A percentile compares a stretch with the other conserved stretches of the same genome.
Evolutionary conservation across 2,797 vertebrate genomes (phyloP).

Genomic region (Kryptopterus vitreolus): DNA sequence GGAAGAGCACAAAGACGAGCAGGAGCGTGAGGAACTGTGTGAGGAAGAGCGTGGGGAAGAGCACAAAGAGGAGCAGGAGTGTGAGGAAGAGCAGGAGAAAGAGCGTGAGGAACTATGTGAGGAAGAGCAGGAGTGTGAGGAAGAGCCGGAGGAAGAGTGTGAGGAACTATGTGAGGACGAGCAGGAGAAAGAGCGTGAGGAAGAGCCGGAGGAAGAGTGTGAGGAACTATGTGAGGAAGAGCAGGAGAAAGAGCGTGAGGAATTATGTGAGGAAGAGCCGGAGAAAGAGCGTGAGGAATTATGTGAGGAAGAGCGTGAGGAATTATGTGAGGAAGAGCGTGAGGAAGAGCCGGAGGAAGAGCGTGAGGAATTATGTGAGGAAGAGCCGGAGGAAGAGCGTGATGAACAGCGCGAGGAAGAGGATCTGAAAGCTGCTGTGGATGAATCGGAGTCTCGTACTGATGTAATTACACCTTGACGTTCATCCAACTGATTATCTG

Average conservation of each 20-base stretch:
- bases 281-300: neutral
- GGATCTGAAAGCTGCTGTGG: neutral
- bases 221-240: too few species aligned
- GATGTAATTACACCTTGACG: neutral
- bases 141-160: too few species aligned
- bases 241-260: slow-evolving; percentile 10
- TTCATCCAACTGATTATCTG: neutral
- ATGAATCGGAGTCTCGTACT: slow-evolving; percentile 17
- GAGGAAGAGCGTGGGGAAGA: neutral
- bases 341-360: neutral
- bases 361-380: too few species aligned
- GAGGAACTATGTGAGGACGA: too few species aligned
- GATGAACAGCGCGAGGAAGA: slow-evolving; percentile 17
- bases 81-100: too few species aligned
- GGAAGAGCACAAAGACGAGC: neutral
- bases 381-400: neutral
- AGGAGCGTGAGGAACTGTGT: too few species aligned
- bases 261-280: too few species aligned
- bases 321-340: neutral
- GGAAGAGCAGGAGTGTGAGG: too few species aligned
- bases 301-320: neutral
- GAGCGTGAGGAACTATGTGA: too few species aligned
- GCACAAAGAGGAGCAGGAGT: slow-evolving; percentile 9
- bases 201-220: too few species aligned
- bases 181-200: neutral